Conservation (phyloP, 2,113 vertebrate genomes). For the Indicator maculatus region DNA sequence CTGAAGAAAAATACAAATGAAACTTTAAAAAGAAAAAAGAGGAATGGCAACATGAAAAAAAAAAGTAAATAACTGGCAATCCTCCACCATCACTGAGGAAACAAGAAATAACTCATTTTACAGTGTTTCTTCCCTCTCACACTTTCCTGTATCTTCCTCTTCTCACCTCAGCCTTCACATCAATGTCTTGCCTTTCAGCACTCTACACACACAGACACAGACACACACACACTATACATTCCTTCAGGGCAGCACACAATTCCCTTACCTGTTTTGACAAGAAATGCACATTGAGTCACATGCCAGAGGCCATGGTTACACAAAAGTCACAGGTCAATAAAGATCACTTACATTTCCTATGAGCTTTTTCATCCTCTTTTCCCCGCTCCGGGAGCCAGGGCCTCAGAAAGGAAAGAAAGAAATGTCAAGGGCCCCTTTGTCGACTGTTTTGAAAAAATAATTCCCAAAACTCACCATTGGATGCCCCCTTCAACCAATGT, state of each 20-base stretch:
- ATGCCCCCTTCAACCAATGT: conserved; percentile 46
- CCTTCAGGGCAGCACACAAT: conserved; percentile 65
- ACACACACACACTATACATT: neutral
- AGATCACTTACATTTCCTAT: conserved; percentile 76
- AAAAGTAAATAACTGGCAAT: neutral
- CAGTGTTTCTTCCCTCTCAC: neutral
- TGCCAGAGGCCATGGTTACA: conserved; percentile 71
- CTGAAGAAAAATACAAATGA: neutral
- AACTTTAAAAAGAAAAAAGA: neutral
- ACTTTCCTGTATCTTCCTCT: neutral
- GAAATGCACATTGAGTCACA: conserved; percentile 64
- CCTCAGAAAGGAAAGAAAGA: conserved; percentile 63
- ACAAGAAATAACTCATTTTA: conserved; percentile 3
- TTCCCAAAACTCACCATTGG: conserved; percentile 14
- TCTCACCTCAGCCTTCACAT: conserved; percentile 36
- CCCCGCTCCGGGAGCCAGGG: conserved; percentile 1
- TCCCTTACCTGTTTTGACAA: conserved; percentile 77
- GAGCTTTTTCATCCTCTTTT: conserved; percentile 69
- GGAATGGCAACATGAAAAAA: neutral
- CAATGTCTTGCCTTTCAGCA: conserved; percentile 57
- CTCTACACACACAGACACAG: neutral
- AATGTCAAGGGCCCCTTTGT: conserved; percentile 67
- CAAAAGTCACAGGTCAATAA: conserved; percentile 76
- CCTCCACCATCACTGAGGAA: neutral
- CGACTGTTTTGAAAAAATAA: conserved; percentile 46